These are phyloP conservation scores for Lepidochrysops patricia DNA, from an alignment of 2,888 invertebrate species.

Conservation along the genomic window DNA sequence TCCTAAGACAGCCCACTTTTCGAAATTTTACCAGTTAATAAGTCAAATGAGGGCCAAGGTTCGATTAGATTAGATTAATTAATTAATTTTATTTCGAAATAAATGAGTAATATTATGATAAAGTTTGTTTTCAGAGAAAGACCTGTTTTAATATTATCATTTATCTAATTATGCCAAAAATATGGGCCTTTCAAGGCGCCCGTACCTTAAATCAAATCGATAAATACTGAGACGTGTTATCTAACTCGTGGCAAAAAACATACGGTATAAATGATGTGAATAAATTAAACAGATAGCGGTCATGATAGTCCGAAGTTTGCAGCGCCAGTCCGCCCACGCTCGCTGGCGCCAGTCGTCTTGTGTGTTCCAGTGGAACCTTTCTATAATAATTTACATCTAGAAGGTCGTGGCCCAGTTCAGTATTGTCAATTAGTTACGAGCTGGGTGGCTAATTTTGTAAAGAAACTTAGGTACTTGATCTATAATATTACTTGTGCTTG, in stretches of 20 bases:
- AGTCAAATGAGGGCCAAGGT: too few relatives aligned
- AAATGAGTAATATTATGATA: too few relatives aligned
- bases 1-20: too few relatives aligned
- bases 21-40: too few relatives aligned
- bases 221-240: not conserved
- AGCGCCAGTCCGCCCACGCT: constrained; percentile 50
- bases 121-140: too few relatives aligned
- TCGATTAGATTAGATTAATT: too few relatives aligned
- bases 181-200: too few relatives aligned
- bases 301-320: constrained; percentile 38
- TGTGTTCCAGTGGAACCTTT: constrained; percentile 21
- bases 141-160: too few relatives aligned
- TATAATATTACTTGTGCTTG: too few relatives aligned
- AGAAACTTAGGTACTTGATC: not conserved
- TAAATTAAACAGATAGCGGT: constrained; percentile 14
- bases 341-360: constrained; percentile 28
- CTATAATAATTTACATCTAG: constrained; percentile 15
- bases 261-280: constrained; percentile 12
- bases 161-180: too few relatives aligned
- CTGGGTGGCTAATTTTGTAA: not conserved
- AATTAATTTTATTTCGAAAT: too few relatives aligned
- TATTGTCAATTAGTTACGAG: constrained; percentile 2
- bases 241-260: constrained; percentile 8
- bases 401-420: not conserved
- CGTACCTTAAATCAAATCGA: not conserved